Evolutionary conservation across 2,797 vertebrate genomes (phyloP).

Genomic region (Coendou prehensilis): DNA sequence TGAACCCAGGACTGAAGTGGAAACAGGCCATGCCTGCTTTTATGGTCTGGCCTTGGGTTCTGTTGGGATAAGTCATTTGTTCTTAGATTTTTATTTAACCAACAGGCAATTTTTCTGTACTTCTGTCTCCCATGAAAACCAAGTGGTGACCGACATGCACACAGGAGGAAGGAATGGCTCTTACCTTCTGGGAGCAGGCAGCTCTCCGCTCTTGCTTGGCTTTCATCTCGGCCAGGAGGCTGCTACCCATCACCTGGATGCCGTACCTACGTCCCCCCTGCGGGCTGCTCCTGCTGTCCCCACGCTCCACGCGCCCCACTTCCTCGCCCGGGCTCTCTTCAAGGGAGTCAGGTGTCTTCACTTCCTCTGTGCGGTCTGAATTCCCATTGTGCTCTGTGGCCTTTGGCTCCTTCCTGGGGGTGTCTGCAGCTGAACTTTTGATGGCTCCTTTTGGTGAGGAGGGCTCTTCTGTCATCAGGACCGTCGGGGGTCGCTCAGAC

Average conservation of each 20-base stretch:
- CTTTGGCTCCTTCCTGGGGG: constrained; percentile 90
- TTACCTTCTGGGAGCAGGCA: constrained; percentile 93
- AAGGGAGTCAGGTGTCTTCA: constrained; percentile 93
- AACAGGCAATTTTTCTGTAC: neutral
- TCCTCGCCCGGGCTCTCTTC: constrained; percentile 92
- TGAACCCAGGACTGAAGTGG: too few species aligned
- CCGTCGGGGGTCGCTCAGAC: constrained; percentile 92
- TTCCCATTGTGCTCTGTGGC: constrained; percentile 90
- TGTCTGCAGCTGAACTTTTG: constrained; percentile 91
- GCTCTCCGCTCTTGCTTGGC: constrained; percentile 98
- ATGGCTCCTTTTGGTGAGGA: constrained; percentile 91
- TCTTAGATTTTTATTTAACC: neutral
- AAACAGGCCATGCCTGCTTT: neutral
- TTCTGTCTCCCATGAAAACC: neutral
- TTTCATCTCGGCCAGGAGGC: constrained; percentile 98
- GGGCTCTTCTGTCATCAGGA: constrained; percentile 91
- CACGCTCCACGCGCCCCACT: constrained; percentile 81
- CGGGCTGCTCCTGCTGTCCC: constrained; percentile 94
- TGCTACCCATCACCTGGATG: constrained; percentile 96
- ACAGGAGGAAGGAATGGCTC: neutral
- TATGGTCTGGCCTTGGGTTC: neutral
- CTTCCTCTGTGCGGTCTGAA: constrained; percentile 93
- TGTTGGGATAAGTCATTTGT: neutral
- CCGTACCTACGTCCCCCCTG: constrained; percentile 94
- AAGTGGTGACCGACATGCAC: fast-evolving